Percentiles rank a stretch among this genome's conserved stretches.
These are phyloP conservation scores for Macrotrachela quadricornifera DNA, from an alignment of 1,140 invertebrate species.

Conservation along the genomic window DNA sequence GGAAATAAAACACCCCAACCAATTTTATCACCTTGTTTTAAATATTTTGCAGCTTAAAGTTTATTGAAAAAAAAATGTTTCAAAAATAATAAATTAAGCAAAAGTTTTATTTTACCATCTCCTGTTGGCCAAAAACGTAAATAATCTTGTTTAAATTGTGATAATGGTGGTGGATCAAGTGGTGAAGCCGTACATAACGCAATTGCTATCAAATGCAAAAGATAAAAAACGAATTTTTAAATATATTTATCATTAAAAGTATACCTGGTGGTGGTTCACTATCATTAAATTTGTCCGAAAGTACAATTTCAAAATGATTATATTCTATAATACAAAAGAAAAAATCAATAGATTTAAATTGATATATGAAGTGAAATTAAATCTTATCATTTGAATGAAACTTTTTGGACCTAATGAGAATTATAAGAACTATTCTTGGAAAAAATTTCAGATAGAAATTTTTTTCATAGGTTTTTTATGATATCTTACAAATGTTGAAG, in stretches of 20 bases:
- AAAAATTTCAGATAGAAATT: no score
- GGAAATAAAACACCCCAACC: slow-evolving; percentile 18
- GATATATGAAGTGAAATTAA: no score
- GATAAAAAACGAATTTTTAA: no score
- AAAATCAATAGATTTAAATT: no score
- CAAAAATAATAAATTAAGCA: no score
- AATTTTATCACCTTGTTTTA: slow-evolving; percentile 14
- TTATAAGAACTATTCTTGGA: no score
- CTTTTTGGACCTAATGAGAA: no score
- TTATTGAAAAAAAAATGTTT: no score
- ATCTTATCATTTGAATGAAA: no score
- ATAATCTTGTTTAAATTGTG: slow-evolving; percentile 20
- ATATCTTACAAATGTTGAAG: no score
- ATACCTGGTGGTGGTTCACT: slow-evolving; percentile 13
- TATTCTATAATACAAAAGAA: slow-evolving; percentile 13
- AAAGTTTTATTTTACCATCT: slow-evolving; percentile 12
- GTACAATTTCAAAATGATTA: slow-evolving; percentile 22
- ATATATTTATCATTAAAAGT: no score
- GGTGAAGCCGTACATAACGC: slow-evolving; percentile 20
- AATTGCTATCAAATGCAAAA: slow-evolving; percentile 7
- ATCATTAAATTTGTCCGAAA: slow-evolving; percentile 17
- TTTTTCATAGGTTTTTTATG: neutral
- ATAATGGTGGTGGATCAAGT: slow-evolving; percentile 15
- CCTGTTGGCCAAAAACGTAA: slow-evolving; percentile 19
- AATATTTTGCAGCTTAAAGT: neutral